A percentile compares a stretch with the other conserved stretches of the same genome.
Conservation (phyloP, 2,797 vertebrate species). For the Apodemus agrarius region DNA sequence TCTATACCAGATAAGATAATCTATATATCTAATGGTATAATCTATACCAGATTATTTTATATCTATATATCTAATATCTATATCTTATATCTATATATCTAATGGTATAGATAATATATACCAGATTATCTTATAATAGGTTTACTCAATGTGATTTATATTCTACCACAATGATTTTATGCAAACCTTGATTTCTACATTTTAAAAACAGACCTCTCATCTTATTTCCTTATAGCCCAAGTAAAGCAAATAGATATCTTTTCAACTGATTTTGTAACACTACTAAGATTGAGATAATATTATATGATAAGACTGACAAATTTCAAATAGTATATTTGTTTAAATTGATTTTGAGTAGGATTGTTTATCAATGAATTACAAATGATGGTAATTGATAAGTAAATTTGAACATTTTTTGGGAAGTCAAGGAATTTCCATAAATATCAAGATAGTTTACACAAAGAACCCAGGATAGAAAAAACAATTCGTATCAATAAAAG, state of each 20-base stretch:
- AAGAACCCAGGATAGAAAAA: not conserved
- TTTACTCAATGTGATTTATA: not conserved
- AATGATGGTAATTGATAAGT: not conserved
- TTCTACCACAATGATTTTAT: not conserved
- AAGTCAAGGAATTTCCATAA: not conserved
- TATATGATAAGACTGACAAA: not conserved
- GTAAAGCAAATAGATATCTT: not conserved
- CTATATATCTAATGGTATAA: no score
- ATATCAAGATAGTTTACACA: not conserved
- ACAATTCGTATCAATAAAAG: not conserved
- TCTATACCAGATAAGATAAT: no score
- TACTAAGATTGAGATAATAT: not conserved
- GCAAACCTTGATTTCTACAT: not conserved
- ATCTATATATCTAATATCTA: no score
- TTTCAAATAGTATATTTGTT: not conserved
- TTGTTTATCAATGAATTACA: not conserved
- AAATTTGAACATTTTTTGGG: not conserved
- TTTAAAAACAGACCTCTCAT: not conserved
- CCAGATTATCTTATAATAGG: not conserved
- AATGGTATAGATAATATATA: no score
- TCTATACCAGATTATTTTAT: no score
- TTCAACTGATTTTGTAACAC: not conserved
- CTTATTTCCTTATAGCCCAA: not conserved
- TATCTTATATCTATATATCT: no score
- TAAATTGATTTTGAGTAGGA: not conserved